Percentiles rank a stretch among this genome's conserved stretches.
Conservation (phyloP, 2,113 vertebrate genomes). For the Mus pahari region DNA sequence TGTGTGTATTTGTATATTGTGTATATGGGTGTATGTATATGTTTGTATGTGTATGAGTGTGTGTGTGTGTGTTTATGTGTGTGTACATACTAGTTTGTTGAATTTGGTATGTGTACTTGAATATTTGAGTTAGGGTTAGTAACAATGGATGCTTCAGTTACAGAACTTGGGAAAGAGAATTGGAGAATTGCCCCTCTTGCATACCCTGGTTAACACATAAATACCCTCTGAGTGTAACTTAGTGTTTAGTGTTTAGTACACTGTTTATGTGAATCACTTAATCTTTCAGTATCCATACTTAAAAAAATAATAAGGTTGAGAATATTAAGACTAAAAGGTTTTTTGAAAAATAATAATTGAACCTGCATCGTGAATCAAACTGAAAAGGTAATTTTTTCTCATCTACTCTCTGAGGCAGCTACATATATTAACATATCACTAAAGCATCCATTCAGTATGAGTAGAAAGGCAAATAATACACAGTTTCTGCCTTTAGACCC, state of each 20-base stretch:
- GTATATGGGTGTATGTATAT: no score
- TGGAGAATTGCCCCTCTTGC: background rate
- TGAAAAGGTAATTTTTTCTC: constrained; percentile 5
- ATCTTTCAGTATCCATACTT: background rate
- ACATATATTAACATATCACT: background rate
- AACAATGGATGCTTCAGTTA: background rate
- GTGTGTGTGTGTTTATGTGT: background rate
- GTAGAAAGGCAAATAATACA: background rate
- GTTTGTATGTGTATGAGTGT: no score
- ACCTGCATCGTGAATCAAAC: background rate
- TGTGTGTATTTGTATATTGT: no score
- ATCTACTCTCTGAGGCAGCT: background rate
- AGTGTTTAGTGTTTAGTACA: background rate
- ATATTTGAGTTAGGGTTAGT: background rate
- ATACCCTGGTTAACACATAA: background rate
- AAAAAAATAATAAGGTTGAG: background rate
- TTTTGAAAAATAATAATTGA: background rate
- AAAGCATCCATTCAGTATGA: background rate
- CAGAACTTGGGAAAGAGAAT: background rate
- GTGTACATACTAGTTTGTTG: background rate
- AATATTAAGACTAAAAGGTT: background rate
- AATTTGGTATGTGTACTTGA: background rate
- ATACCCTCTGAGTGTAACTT: background rate
- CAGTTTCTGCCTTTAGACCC: background rate
- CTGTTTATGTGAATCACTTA: background rate